Percentiles rank a stretch among this genome's conserved stretches.
These are phyloP conservation scores for Amphilophus citrinellus DNA, from an alignment of 2,113 vertebrate species.

Conservation along the genomic window DNA sequence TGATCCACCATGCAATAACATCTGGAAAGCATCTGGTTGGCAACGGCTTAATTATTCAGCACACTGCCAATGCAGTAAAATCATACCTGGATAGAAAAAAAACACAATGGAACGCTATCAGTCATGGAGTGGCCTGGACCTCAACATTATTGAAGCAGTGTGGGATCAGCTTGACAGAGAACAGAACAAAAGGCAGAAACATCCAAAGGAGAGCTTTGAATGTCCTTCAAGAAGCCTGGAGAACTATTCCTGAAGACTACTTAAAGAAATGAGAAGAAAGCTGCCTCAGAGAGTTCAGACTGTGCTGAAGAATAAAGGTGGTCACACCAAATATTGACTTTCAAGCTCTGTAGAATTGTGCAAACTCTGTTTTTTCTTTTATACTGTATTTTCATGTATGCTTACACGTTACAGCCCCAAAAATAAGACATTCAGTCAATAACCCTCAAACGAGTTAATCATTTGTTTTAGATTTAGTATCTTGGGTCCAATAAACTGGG, in stretches of 20 bases:
- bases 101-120: background rate
- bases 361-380: background rate
- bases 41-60: background rate
- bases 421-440: background rate
- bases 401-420: background rate
- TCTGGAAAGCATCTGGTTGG: background rate
- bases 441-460: background rate
- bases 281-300: background rate
- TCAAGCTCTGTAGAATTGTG: background rate
- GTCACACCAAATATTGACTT: background rate
- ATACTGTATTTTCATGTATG: background rate
- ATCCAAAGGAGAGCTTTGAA: background rate
- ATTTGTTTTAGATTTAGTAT: background rate
- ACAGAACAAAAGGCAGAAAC: background rate
- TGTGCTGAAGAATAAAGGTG: background rate
- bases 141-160: background rate
- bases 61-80: background rate
- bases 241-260: background rate
- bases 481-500: background rate
- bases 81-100: background rate
- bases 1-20: background rate
- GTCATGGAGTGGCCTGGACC: background rate
- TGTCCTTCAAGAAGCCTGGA: background rate
- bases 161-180: background rate
- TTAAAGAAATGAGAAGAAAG: background rate